Base-by-base conservation (phyloP, 2,797 vertebrate species). In the Nannoperca australis region DNA sequence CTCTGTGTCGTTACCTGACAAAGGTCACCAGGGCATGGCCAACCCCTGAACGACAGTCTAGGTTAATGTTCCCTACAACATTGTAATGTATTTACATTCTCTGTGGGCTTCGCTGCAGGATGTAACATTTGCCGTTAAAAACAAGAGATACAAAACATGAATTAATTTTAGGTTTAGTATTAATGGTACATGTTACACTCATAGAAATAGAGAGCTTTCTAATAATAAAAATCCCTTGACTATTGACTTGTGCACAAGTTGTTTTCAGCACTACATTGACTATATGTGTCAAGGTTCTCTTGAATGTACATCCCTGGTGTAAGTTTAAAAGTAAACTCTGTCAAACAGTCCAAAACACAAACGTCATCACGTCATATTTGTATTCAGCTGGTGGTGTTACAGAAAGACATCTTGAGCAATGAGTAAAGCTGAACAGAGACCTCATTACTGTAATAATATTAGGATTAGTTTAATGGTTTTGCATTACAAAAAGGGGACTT, bases 381-480 rank as follows among this genome's bases (percentile, higher is more conserved):
- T 36, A 58, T 22, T 69, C 24, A 78, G 47, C 32, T 69, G 22
- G 38, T 71, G 30, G 5, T 68, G 14, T 42, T 65, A n/a, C 3
- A 68, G 36, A 44, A 51, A 61, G 14, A 67, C n/a, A 47, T 54
- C 27, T 38, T 66, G 65, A 62, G 47, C 30, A 71, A 38, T 47
- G 17, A 59, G 15, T 20, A 13, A 66, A 55, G 51, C 30, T 20
- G 13, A 68, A 69, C 3, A 47, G n/a, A 32, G 50, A 24, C 8
- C 7, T 32, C 17, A 58, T 62, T 27, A 59, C 13, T 40, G 6
- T 38, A 42, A 61, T 14, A 64, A 14, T 10, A 49, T 14, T 4
- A n/a, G 11, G 56, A 54, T 34, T 4, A 68, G 68, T 83, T 67
- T 20, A 84, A 45, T 9, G 15, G 58, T 40, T 62, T 50, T 73